Evolutionary conservation across 92 coral and sea anemone species (phyloP), one percentile per base, ranked within the genome.

Genomic region (Isaurus tuberculatus): DNA sequence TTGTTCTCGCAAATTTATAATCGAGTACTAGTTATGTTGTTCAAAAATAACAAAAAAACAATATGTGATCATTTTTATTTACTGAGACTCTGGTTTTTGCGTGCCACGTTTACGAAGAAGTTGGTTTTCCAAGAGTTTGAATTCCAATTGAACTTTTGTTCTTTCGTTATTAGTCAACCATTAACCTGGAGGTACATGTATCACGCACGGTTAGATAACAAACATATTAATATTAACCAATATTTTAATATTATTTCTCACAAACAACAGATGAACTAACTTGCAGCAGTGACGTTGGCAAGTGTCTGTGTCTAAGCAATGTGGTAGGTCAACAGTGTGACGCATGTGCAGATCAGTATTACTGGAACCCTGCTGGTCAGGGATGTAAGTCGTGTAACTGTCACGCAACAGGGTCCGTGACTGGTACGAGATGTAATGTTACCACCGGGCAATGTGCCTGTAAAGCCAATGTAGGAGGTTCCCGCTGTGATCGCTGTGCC

Each of bases 361-460:
- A 84, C 63, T 97, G 99, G 99, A 89, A 92, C 80, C 97, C 90
- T 4, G 30, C 79, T 14, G 99, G 95, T 17, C 94, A 89, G 34
- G 99, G 99, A 16, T 97, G 99, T 83, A 73, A 65, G 16, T 85
- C 87, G 15, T 94, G 97, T 69, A 86, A 63, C 74, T 97, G 99
- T 81, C 57, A 94, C 67, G 1, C 22, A 3, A 63, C 42, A 22
- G 99, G 99, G 19, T 88, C 99, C 22, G 75, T 80, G 28, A 19
- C 90, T 37, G 87, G 92, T 20, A 81, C 71, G 1, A 91, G 84
- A 71, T 97, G 99, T 75, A 97, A 90, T 42, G 34, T 60, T 15
- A 90, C 84, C 28, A 86, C 97, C 9, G 99, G 99, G 2, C 88
- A 88, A 28, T 97, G 99, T 78, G 85, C 67, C 16, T 97, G 99